Evolutionary conservation across 2,797 vertebrate species (phyloP).

Genomic region (Malacoraja senta): DNA sequence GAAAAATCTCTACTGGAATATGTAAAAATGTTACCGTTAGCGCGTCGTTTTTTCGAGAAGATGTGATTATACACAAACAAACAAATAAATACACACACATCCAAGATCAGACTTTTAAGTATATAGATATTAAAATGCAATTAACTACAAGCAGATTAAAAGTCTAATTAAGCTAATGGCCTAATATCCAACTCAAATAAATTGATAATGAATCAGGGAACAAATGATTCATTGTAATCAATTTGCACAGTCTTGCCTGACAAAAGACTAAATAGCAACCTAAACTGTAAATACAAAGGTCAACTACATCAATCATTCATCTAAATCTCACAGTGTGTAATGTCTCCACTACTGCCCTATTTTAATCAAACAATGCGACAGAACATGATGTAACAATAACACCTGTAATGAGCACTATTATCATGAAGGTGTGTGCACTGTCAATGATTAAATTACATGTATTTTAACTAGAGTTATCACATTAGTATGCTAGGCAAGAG

Average conservation of each 20-base stretch:
- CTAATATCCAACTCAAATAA: not conserved
- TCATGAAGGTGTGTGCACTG: not conserved
- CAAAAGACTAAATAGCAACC: not conserved
- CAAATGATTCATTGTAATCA: not conserved
- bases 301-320: not conserved
- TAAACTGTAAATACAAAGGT: not conserved
- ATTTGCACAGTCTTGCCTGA: not conserved
- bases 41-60: too few relatives aligned
- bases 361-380: not conserved
- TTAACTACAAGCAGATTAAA: not conserved
- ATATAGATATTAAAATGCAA: too few relatives aligned
- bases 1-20: too few relatives aligned
- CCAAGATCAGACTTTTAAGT: too few relatives aligned
- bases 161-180: not conserved
- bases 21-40: too few relatives aligned
- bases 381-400: not conserved
- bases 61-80: too few relatives aligned
- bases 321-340: not conserved
- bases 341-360: too few relatives aligned
- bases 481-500: conserved; percentile 6
- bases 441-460: not conserved
- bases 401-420: not conserved
- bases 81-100: too few relatives aligned
- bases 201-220: not conserved
- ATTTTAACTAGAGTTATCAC: conserved; percentile 5